phyloP scores from a whole-genome alignment of 30 jellyfish, hydroid and myxozoan genomes.

The Sanderia malayensis region DNA sequence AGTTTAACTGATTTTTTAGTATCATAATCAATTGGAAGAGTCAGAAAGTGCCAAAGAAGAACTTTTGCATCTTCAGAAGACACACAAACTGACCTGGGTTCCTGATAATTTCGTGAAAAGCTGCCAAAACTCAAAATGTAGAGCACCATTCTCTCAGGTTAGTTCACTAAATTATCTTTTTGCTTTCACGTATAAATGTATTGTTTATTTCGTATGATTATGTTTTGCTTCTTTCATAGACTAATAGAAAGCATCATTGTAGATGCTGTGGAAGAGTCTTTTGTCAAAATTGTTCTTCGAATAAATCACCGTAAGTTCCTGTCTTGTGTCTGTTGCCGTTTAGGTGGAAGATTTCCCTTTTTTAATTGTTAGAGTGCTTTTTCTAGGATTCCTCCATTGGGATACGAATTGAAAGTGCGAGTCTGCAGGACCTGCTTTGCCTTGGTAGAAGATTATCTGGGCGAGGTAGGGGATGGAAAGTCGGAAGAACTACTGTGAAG shows the following conservation, averaged over 20 bases:
- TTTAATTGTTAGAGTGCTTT: neutral
- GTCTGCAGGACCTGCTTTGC: conserved; percentile 6
- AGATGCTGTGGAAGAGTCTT: conserved; percentile 86
- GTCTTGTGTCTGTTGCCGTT: neutral
- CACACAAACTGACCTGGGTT: conserved; percentile 68
- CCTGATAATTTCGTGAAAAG: conserved; percentile 66
- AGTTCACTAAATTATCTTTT: neutral
- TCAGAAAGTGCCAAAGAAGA: conserved; percentile 49
- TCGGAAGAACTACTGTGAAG: too few relatives aligned
- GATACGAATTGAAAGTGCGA: neutral
- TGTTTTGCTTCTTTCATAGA: conserved; percentile 6
- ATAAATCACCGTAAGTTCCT: conserved; percentile 45
- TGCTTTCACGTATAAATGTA: neutral
- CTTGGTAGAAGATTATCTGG: neutral
- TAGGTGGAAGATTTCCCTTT: neutral
- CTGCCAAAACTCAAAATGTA: conserved; percentile 71
- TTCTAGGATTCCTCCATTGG: neutral
- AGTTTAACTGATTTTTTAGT: conserved; percentile 19
- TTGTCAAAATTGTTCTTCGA: conserved; percentile 57
- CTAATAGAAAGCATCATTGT: conserved; percentile 80
- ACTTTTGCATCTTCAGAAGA: conserved; percentile 45
- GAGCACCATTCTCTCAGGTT: conserved; percentile 59
- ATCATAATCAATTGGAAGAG: conserved; percentile 41
- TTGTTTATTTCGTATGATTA: neutral
- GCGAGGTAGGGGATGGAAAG: neutral